phyloP scores from a whole-genome alignment of 2,797 vertebrate species.

The Tangara arthus region DNA sequence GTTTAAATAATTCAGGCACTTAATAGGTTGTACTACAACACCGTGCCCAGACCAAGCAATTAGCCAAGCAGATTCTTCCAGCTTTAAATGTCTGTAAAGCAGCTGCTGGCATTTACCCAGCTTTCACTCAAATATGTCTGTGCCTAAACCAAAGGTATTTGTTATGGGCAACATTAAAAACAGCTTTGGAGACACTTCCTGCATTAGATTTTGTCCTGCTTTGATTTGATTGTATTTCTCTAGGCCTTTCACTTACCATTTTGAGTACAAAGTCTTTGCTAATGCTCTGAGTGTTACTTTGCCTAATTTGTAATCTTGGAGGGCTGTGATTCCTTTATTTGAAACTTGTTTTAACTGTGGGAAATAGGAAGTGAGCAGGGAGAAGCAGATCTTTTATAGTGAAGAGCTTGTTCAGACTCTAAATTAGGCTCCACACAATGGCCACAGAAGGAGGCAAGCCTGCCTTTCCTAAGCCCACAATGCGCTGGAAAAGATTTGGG shows the following conservation, averaged over 20 bases:
- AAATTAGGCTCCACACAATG: slow-evolving; percentile 71
- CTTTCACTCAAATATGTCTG: slow-evolving; percentile 25
- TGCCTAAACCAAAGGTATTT: slow-evolving; percentile 57
- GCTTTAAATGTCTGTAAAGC: slow-evolving; percentile 49
- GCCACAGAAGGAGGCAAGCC: slow-evolving; percentile 57
- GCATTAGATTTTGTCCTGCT: slow-evolving; percentile 58
- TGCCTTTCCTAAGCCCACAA: slow-evolving; percentile 50
- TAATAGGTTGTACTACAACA: slow-evolving; percentile 66
- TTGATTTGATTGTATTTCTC: slow-evolving; percentile 67
- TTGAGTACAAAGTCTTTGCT: slow-evolving; percentile 63
- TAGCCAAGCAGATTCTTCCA: slow-evolving; percentile 45
- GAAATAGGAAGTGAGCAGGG: slow-evolving; percentile 75
- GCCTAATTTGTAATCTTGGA: slow-evolving; percentile 74
- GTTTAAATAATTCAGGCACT: slow-evolving; percentile 58
- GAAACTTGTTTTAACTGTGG: slow-evolving; percentile 74
- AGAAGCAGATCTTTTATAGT: slow-evolving; percentile 69
- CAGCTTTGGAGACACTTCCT: slow-evolving; percentile 66
- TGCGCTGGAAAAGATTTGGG: slow-evolving; percentile 8
- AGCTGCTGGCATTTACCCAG: slow-evolving; percentile 61
- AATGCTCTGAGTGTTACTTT: slow-evolving; percentile 68
- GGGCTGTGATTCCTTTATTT: slow-evolving; percentile 64
- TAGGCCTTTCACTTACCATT: slow-evolving; percentile 64
- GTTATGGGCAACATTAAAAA: slow-evolving; percentile 60
- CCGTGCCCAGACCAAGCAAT: slow-evolving; percentile 53
- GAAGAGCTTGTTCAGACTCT: slow-evolving; percentile 65